These are phyloP conservation scores for Tupiocoris notatus DNA, from an alignment of 2,888 invertebrate genomes.

Conservation along the genomic window DNA sequence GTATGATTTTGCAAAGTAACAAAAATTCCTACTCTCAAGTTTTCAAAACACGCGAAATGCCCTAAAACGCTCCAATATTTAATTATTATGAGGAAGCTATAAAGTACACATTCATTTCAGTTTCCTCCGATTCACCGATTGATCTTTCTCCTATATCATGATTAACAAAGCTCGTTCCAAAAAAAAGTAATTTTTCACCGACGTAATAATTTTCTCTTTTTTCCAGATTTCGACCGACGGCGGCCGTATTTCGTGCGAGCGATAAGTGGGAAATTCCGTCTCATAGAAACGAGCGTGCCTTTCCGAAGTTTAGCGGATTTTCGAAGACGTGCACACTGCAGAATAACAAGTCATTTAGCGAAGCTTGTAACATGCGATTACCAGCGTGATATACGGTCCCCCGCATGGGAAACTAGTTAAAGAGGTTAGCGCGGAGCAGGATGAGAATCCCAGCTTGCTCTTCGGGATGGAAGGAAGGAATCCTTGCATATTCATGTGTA, in stretches of 20 bases:
- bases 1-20: too few species aligned
- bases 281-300: not conserved
- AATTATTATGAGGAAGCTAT: too few species aligned
- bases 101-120: too few species aligned
- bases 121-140: too few species aligned
- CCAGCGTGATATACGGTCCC: conserved; percentile 22
- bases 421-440: conserved; percentile 23
- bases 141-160: too few species aligned
- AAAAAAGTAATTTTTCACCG: too few species aligned
- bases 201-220: too few species aligned
- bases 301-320: not conserved
- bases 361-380: conserved; percentile 22
- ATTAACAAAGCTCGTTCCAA: too few species aligned
- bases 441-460: not conserved
- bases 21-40: too few species aligned
- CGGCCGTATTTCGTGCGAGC: not conserved
- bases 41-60: too few species aligned
- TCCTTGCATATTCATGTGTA: not conserved
- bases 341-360: conserved; percentile 36
- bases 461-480: not conserved
- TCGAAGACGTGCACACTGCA: conserved; percentile 16
- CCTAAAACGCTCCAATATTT: too few species aligned
- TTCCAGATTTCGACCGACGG: too few species aligned
- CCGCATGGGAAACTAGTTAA: conserved; percentile 34
- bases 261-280: not conserved